These are phyloP conservation scores for Cervus canadensis DNA, from an alignment of 2,113 vertebrate species.

Conservation along the genomic window DNA sequence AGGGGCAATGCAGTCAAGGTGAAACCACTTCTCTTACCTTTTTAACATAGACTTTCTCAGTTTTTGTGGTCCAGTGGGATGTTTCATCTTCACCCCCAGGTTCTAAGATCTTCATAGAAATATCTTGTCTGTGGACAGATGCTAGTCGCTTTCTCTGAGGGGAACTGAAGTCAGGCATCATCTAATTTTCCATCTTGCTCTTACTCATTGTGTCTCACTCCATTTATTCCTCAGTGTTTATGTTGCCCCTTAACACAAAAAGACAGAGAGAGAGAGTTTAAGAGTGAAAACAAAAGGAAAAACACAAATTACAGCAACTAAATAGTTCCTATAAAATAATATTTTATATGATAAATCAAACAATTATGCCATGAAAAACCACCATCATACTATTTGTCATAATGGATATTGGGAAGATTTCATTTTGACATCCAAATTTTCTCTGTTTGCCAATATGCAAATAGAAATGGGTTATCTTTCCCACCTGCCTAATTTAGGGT, in stretches of 20 bases:
- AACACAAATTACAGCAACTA: not conserved
- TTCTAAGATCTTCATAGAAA: not conserved
- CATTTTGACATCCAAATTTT: not conserved
- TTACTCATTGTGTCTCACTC: not conserved
- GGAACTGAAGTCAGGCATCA: not conserved
- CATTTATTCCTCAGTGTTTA: not conserved
- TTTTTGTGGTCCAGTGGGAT: not conserved
- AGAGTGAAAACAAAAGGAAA: not conserved
- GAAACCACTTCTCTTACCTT: not conserved
- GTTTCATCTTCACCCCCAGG: not conserved
- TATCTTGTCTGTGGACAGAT: not conserved
- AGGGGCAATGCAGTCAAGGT: not conserved
- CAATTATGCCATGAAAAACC: not conserved
- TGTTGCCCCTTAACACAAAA: not conserved
- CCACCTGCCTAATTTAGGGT: not conserved
- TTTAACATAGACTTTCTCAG: not conserved
- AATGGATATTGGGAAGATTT: not conserved
- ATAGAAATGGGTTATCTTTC: not conserved
- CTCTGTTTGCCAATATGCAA: not conserved
- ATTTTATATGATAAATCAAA: not conserved
- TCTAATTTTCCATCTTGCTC: not conserved
- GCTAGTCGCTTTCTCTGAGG: not conserved
- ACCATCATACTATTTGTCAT: not conserved
- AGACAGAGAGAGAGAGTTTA: not conserved
- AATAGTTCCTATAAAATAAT: not conserved